Evolutionary conservation across 92 coral and sea anemone species (phyloP), one percentile per base, ranked within the genome.

Genomic region (Zoanthus sansibaricus): DNA sequence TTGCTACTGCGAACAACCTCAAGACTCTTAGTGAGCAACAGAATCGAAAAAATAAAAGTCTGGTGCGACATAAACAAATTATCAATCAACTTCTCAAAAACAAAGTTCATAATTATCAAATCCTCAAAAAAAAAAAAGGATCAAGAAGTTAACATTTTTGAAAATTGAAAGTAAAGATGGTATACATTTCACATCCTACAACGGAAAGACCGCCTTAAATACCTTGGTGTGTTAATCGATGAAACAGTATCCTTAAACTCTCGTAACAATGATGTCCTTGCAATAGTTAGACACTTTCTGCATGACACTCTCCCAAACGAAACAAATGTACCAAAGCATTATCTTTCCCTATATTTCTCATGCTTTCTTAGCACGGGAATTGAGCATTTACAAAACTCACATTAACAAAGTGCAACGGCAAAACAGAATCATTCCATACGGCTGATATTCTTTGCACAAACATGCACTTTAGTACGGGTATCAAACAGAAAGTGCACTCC

Each of bases 31-130:
- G 76, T 83, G 49, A 86, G 86, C 66, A 18, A 25, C 83, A 47
- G 92, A 83, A 67, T 66, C 88, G 58, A 49, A 49, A 49, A 49
- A 49, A 49, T 49, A 49, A 49, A 49, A 49, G 55, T 49, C 45
- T 91, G 92, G 92, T 88, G 87, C 83, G 83, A 89, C 72, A 47
- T 0, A 17, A 88, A 84, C 62, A 91, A 91, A 84, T 76, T 91
- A 72, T 91, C 92, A 48, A 88, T 91, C 64, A 83, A 91, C 70
- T 44, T 75, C 30, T 59, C 77, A 31, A 88, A 91, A 79, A 87
- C 92, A 12, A 92, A 84, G 72, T 86, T 45, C 49, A 79, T 92
- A 92, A 83, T 89, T 61, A 86, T 92, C 3, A 92, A 88, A 78
- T 89, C 92, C 32, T n/a, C 89, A 3, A 78, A 84, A 59, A 79